Conservation (phyloP, 2,888 invertebrate genomes). For the Xestia c-nigrum region DNA sequence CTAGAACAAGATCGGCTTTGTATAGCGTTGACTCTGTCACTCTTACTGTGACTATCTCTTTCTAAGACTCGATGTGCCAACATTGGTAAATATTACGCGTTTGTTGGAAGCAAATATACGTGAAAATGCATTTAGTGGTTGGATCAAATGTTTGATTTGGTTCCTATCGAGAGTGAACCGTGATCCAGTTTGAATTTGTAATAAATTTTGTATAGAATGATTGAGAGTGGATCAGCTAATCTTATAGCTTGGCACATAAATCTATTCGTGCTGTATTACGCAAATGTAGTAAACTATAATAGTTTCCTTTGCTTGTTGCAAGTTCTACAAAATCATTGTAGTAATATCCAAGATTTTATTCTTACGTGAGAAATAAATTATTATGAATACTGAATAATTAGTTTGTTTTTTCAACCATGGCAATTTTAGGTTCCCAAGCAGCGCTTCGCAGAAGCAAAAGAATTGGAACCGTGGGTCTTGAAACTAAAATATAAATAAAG, state of each 20-base stretch:
- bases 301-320: conserved; percentile 51
- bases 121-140: conserved; percentile 14
- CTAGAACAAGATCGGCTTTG: conserved; percentile 3
- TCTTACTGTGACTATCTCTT: background rate
- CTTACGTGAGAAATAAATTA: conserved; percentile 56
- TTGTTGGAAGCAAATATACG: background rate
- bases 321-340: conserved; percentile 45
- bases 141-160: conserved; percentile 1
- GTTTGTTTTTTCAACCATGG: background rate
- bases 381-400: conserved; percentile 40
- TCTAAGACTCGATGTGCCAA: conserved; percentile 10
- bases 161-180: background rate
- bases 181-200: conserved; percentile 13
- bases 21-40: background rate
- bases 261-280: conserved; percentile 22
- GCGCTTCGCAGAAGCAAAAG: background rate
- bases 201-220: conserved; percentile 43
- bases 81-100: background rate
- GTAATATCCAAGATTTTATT: conserved; percentile 49
- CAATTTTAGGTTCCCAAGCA: background rate
- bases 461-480: background rate
- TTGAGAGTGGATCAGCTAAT: conserved; percentile 13
- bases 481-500: background rate
- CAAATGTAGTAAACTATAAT: conserved; percentile 52
- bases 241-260: conserved; percentile 40